Base-by-base conservation (phyloP, 2,113 vertebrate genomes). In the Phaethornis superciliosus region DNA sequence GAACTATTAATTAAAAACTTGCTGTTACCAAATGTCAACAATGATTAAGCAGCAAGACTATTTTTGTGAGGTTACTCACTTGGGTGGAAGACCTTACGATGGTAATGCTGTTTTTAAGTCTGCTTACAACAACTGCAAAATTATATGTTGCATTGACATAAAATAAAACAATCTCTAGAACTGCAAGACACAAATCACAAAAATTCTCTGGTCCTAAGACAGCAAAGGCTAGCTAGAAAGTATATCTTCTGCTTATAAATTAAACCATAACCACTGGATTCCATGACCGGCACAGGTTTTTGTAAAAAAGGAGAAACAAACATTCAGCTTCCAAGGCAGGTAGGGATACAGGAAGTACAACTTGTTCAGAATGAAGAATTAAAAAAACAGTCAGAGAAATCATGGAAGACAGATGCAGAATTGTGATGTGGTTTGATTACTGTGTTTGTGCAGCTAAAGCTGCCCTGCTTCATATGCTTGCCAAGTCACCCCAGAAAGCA, bases 1-100 rank as follows among this genome's bases (percentile, higher is more conserved):
- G 16, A 88, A 51, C 56, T 93, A 74, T 80, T 88, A 92, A 86
- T 60, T 80, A 88, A 95, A 89, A 81, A 23, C 37, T 69, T 42
- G 9, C 44, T 69, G 33, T 52, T 93, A 72, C 14, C 70, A 82
- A 89, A 56, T 51, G 79, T 40, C 71, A 74, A 9, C n/a, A 79
- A 74, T 79, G 49, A 87, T 69, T 76, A 87, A 69, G 44, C 52
- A 87, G 55, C 1, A 15, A 86, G 42, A 44, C 19, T 44, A 2
- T 32, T 79, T 92, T 79, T 63, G 49, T 62, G 63, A 65, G 32
- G 59, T 93, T 88, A 89, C 52, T 91, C 91, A 82, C 72, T 74
- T 85, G 89, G 67, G 81, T 63, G 74, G 55, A 80, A 82, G 51
- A 30, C 26, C 55, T 80, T 76, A 58, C 67, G 28, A 42, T 2